Percentiles rank a stretch among this genome's conserved stretches.
phyloP scores from a whole-genome alignment of 2,888 invertebrate genomes.

The Diabrotica balteata region DNA sequence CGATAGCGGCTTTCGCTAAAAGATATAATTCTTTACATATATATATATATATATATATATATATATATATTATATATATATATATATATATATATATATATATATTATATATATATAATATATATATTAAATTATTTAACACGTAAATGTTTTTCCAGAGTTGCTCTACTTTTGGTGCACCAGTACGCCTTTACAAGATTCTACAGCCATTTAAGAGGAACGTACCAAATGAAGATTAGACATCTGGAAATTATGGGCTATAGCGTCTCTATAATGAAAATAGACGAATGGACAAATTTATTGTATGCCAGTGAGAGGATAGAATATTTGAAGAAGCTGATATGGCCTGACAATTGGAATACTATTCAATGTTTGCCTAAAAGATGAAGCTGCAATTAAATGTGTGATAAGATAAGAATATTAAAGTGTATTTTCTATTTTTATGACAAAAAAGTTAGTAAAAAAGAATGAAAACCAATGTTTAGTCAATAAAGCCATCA shows the following conservation, averaged over 20 bases:
- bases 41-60: too few relatives aligned
- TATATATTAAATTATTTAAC: too few relatives aligned
- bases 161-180: slow-evolving; percentile 62
- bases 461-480: not conserved
- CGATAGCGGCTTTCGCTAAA: too few relatives aligned
- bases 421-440: too few relatives aligned
- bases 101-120: too few relatives aligned
- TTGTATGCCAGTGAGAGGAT: slow-evolving; percentile 63
- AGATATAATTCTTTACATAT: too few relatives aligned
- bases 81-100: too few relatives aligned
- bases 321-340: slow-evolving; percentile 50
- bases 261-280: slow-evolving; percentile 64
- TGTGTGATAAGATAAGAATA: too few relatives aligned
- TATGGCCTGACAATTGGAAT: slow-evolving; percentile 25
- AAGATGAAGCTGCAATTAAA: slow-evolving; percentile 13
- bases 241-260: slow-evolving; percentile 72
- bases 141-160: slow-evolving; percentile 52
- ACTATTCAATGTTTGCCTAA: slow-evolving; percentile 1
- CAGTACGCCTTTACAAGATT: slow-evolving; percentile 62
- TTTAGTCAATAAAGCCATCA: too few relatives aligned
- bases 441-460: not conserved
- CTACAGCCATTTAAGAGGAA: slow-evolving; percentile 62
- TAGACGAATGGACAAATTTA: slow-evolving; percentile 65
- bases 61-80: too few relatives aligned
- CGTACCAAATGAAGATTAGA: slow-evolving; percentile 62